Percentiles rank a stretch among this genome's conserved stretches.
phyloP scores from a whole-genome alignment of 2,888 invertebrate species.

The Argyresthia albistria region DNA sequence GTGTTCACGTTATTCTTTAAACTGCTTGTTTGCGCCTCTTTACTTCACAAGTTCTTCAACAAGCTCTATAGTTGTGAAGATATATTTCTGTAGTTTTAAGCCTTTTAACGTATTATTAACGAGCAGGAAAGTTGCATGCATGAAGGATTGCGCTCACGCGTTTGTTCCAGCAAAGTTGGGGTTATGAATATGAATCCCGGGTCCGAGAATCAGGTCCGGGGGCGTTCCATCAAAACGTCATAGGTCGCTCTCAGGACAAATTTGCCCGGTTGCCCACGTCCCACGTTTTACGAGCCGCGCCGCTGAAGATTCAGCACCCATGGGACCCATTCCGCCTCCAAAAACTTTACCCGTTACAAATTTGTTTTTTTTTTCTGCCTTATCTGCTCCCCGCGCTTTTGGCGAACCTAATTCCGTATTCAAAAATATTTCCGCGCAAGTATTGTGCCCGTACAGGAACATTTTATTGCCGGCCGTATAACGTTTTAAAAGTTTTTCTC shows the following conservation, averaged over 20 bases:
- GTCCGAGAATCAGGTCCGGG: conserved; percentile 59
- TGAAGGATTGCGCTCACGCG: background rate
- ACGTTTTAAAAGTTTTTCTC: conserved; percentile 69
- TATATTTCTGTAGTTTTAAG: background rate
- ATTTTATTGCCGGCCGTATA: conserved; percentile 69
- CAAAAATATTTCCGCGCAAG: conserved; percentile 70
- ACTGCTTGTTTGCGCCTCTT: conserved; percentile 14
- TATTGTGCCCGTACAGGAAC: conserved; percentile 68
- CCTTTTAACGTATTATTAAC: background rate
- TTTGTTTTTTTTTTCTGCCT: conserved; percentile 70
- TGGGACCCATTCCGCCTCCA: conserved; percentile 70
- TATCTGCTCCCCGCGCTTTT: conserved; percentile 70
- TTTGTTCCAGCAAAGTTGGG: background rate
- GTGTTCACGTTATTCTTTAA: conserved; percentile 26
- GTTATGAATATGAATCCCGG: conserved; percentile 70
- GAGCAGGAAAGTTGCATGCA: too few species aligned
- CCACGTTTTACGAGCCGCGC: conserved; percentile 69
- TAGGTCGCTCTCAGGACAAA: conserved; percentile 70
- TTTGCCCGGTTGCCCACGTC: conserved; percentile 70
- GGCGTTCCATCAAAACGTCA: conserved; percentile 71
- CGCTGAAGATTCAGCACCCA: conserved; percentile 72
- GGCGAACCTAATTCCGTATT: conserved; percentile 71
- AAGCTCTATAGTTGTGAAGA: background rate
- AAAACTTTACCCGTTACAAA: conserved; percentile 73
- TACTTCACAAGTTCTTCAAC: conserved; percentile 32